A percentile compares a stretch with the other conserved stretches of the same genome.
Evolutionary conservation across 2,888 invertebrate species (phyloP).

Genomic region (Parasteatoda lunata): DNA sequence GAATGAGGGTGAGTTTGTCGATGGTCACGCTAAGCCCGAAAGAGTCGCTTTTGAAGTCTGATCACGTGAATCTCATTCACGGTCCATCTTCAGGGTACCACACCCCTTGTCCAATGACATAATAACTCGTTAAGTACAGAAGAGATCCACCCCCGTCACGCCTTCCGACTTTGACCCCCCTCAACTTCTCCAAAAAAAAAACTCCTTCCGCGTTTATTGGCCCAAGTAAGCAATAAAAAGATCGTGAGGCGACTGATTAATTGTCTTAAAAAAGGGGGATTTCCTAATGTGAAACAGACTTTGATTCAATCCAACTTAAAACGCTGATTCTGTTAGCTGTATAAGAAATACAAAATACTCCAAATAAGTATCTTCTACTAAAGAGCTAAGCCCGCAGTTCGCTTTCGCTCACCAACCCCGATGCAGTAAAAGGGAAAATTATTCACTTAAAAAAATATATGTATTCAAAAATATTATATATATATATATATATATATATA

Average conservation of each 20-base stretch:
- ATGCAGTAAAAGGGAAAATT: no score
- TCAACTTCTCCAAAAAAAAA: background rate
- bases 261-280: background rate
- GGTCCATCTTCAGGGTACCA: constrained; percentile 52
- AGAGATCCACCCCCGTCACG: constrained; percentile 55
- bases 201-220: constrained; percentile 40
- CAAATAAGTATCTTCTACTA: no score
- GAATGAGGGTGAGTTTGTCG: no score
- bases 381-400: no score
- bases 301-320: background rate
- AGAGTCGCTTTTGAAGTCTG: constrained; percentile 44
- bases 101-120: constrained; percentile 67
- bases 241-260: constrained; percentile 54
- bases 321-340: no score
- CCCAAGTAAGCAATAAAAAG: constrained; percentile 41
- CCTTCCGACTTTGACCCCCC: constrained; percentile 49
- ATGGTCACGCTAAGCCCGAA: no score
- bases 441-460: no score
- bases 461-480: no score
- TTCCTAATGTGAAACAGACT: constrained; percentile 1
- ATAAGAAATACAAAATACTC: no score
- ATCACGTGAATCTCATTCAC: constrained; percentile 59
- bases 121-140: constrained; percentile 65
- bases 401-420: no score
- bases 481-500: no score